Base-by-base conservation (phyloP, 2,888 invertebrate species). In the Drosophila emarginata region DNA sequence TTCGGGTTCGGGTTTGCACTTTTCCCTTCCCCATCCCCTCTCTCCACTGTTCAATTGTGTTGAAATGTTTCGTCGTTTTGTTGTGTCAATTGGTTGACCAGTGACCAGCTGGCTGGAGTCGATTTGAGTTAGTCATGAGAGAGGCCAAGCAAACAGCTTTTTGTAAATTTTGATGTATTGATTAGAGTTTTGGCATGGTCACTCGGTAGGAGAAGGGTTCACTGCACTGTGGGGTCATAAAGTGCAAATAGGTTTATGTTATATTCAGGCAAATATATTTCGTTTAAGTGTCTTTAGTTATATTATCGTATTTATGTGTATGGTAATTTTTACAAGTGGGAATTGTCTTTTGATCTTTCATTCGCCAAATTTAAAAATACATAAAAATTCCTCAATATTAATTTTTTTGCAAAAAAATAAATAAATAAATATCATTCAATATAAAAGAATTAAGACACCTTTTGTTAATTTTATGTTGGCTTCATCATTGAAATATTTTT, bases 71-170 rank as follows among this genome's bases (percentile, higher is more conserved):
- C 72, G 68, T 59, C 64, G 66, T 79, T 79, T 83, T 64, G 65
- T 67, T 67, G 74, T 84, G 71, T 74, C 85, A 79, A 81, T 84
- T 84, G 85, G 60, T 67, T 52, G 36, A 39, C 52, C 53, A 37
- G 18, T 32, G 58, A 23, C 71, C 71, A 71, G 71, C 66, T 66
- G 71, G 66, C 28, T 57, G 57, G 28, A 51, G 66, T 60, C 45
- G 39, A 37, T 32, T 32, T 39, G 57, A 45, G 66, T 71, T 71
- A 71, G 71, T 71, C 71, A 71, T 72, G 73, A 39, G 57, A 23
- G 11, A 18, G 18, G 21, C 14, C 14, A 5, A 23, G 21, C 36
- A 2, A 56, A 45, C 9, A 36, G 62, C 57, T 54, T 45, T 58
- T 63, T 66, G 26, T 54, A 66, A 63, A 64, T 72, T 65, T 59